Evolutionary conservation across 2,888 invertebrate genomes (phyloP), one percentile per base, ranked within the genome.

Genomic region (Lymantria dispar): DNA sequence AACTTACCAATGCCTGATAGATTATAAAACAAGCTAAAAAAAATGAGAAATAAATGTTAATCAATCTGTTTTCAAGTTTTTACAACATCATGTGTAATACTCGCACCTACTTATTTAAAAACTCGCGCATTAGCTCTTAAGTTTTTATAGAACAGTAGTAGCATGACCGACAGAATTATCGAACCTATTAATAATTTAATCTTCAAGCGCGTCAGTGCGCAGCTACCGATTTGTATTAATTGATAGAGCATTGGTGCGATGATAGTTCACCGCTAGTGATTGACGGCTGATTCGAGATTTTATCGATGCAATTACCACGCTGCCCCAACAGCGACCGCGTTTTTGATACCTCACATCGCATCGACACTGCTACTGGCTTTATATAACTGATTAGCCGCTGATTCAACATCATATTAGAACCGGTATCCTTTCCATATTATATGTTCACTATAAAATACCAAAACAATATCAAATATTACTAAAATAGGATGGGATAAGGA

Each of bases 191-290:
- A 82, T 87, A 85, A 82, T 77, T 72, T 80, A 84, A 87, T 87
- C 80, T 79, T 69, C 61, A 74, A 70, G 62, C 74, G 72, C 78
- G 81, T 79, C 80, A 71, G 76, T 78, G 70, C 71, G 68, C 70
- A 65, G 87, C 88, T 89, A 88, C 90, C 81, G 88, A 87, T 89
- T 85, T 79, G 78, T 78, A 82, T 84, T 89, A 90, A 91, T 90
- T 90, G 88, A 89, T 88, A 84, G 70, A 74, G 78, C 76, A 70
- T 72, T 76, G 72, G 70, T 67, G 68, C 78, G 84, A 84, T 87
- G 87, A 87, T 85, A 84, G 86, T 83, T 81, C 77, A 70, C 74
- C 68, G 71, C 63, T 69, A 74, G 79, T 83, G 90, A 90, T 88
- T 87, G 90, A 89, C 86, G 87, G 84, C 80, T 85, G 78, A 85